These are phyloP conservation scores for Crotophaga sulcirostris DNA, from an alignment of 2,113 vertebrate species.

Conservation along the genomic window DNA sequence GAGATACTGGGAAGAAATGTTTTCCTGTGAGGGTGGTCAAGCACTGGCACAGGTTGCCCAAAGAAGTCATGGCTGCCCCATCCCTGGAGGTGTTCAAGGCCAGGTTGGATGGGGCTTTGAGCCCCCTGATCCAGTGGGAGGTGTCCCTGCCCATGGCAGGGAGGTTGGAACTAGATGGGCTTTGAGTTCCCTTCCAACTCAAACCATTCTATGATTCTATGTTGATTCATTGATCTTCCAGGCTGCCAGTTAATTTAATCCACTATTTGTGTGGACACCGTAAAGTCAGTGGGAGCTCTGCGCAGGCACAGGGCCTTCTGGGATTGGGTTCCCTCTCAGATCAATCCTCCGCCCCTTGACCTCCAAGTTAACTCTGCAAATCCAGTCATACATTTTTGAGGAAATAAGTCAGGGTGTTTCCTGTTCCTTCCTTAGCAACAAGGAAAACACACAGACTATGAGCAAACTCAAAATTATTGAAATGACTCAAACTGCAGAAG, in stretches of 20 bases:
- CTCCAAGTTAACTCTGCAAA: not conserved
- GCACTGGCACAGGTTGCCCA: too few species aligned
- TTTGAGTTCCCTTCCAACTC: too few species aligned
- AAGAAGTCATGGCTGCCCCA: too few species aligned
- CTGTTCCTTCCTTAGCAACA: not conserved
- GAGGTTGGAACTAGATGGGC: too few species aligned
- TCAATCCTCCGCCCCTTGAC: not conserved
- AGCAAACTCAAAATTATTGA: not conserved
- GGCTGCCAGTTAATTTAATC: not conserved
- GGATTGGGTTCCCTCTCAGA: not conserved
- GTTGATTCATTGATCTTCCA: not conserved
- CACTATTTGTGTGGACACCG: rapidly evolving
- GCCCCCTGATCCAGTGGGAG: too few species aligned
- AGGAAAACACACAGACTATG: not conserved
- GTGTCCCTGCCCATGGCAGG: too few species aligned
- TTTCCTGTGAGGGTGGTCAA: too few species aligned
- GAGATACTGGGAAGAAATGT: too few species aligned
- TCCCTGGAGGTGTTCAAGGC: too few species aligned
- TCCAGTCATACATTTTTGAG: not conserved
- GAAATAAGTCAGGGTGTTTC: not conserved
- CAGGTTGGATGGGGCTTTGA: too few species aligned
- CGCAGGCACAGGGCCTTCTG: not conserved
- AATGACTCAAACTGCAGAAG: not conserved
- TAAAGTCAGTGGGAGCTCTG: not conserved
- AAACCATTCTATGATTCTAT: too few species aligned